phyloP scores from a whole-genome alignment of 1,140 invertebrate genomes.

The Macrobrachium nipponense region DNA sequence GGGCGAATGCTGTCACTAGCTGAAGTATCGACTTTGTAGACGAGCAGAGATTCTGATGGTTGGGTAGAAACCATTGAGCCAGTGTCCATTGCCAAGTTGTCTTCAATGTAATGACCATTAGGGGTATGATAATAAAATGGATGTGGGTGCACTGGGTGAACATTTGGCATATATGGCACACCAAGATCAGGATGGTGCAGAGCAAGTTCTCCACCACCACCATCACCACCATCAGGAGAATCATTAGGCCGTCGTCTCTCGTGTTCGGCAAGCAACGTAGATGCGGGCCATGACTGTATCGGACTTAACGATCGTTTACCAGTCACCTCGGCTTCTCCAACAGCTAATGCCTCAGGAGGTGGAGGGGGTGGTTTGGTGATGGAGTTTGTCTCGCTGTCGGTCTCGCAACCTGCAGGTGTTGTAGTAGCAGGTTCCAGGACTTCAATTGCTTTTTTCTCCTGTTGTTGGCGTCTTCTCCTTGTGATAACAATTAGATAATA shows the following conservation, averaged over 20 bases:
- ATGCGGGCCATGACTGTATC: slow-evolving; percentile 74
- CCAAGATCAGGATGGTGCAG: slow-evolving; percentile 61
- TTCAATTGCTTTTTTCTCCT: slow-evolving; percentile 61
- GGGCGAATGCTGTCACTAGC: slow-evolving; percentile 52
- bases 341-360: slow-evolving; percentile 37
- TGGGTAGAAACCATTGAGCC: slow-evolving; percentile 64
- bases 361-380: slow-evolving; percentile 62
- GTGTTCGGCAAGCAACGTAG: slow-evolving; percentile 74
- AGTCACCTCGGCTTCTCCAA: slow-evolving; percentile 47
- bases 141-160: slow-evolving; percentile 51
- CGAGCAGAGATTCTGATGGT: slow-evolving; percentile 61
- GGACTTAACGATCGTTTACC: slow-evolving; percentile 71
- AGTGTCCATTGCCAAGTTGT: slow-evolving; percentile 61
- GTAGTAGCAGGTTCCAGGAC: slow-evolving; percentile 51
- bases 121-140: slow-evolving; percentile 64
- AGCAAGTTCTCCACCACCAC: slow-evolving; percentile 13
- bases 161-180: slow-evolving; percentile 57
- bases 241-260: slow-evolving; percentile 67
- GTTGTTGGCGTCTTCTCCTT: slow-evolving; percentile 47
- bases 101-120: slow-evolving; percentile 64
- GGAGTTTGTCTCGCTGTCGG: slow-evolving; percentile 62
- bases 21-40: slow-evolving; percentile 59
- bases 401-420: slow-evolving; percentile 47
- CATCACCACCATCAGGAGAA: slow-evolving; percentile 27
- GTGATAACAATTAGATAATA: slow-evolving; percentile 62